Percentiles rank a stretch among this genome's conserved stretches.
Evolutionary conservation across 2,888 invertebrate genomes (phyloP).

Genomic region (Cybosia mesomella): DNA sequence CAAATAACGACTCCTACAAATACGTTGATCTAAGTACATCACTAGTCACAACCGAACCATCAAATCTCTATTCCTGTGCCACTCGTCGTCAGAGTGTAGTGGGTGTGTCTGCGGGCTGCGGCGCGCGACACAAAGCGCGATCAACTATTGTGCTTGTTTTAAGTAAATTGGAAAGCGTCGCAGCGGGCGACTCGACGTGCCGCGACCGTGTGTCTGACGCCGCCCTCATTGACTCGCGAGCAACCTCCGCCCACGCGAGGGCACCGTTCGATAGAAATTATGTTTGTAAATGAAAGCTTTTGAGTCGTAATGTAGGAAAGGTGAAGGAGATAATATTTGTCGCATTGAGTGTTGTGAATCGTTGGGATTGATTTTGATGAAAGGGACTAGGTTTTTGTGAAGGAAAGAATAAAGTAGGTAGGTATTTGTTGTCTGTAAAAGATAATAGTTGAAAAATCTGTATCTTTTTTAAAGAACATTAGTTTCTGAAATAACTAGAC

Average conservation of each 20-base stretch:
- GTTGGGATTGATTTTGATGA: neutral
- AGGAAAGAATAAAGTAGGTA: neutral
- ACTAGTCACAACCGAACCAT: neutral
- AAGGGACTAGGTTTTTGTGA: neutral
- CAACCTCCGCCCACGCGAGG: conserved; percentile 4
- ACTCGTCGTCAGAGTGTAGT: conserved; percentile 3
- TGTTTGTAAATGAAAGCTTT: conserved; percentile 32
- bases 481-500: no score
- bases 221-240: conserved; percentile 48
- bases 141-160: conserved; percentile 70
- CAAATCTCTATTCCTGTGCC: neutral
- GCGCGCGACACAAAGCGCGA: conserved; percentile 50
- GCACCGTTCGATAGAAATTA: conserved; percentile 28
- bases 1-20: no score
- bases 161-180: conserved; percentile 75
- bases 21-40: neutral
- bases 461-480: no score
- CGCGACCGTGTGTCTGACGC: conserved; percentile 55
- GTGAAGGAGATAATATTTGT: neutral
- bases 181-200: conserved; percentile 22
- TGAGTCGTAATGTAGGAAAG: conserved; percentile 15
- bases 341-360: neutral
- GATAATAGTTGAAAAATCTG: no score
- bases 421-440: neutral
- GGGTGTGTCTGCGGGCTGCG: conserved; percentile 36